Evolutionary conservation across 2,888 invertebrate genomes (phyloP), one percentile per base, ranked within the genome.

Genomic region (Cheilosia soror): DNA sequence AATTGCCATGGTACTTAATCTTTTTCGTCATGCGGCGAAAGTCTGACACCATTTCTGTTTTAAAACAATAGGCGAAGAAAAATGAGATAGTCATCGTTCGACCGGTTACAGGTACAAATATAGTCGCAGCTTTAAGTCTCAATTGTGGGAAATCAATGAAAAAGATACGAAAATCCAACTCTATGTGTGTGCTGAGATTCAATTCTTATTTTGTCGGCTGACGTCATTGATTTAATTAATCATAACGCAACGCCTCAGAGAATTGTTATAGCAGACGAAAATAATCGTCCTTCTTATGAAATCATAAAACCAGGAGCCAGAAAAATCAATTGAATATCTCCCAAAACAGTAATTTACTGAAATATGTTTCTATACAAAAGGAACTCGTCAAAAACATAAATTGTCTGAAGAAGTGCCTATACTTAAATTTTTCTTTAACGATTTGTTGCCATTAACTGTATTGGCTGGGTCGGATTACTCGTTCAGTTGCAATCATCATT

Each of bases 361-460:
- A 55, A 63, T 55, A 73, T 55, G 53, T 44, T 31, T 33, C 42
- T 11, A 49, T n/a, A n/a, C n/a, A n/a, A 40, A 15, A 33, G 3
- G 37, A 9, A 13, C 15, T 40, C 42, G 5, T 9, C 37, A 20
- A 60, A n/a, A 25, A 40, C 0, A 42, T 6, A 47, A 33, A 15
- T 33, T 44, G 44, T 25, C 13, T 27, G 5, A 27, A 15, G 29
- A 20, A 42, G 40, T 40, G 51, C 37, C 37, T 37, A 37, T 11
- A 29, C 63, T 62, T 33, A 55, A 65, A 33, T 27, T 65, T 13
- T 20, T 55, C 37, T 33, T 63, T 47, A 73, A 65, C 73, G 63
- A 55, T 73, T 73, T 73, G 63, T 65, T 73, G 44, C 63, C 63
- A 73, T 63, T 73, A 63, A 47, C 33, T 44, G 53, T 25, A 20